These are phyloP conservation scores for Drosophila bifasciata DNA, from an alignment of 1,140 invertebrate species.

Conservation along the genomic window DNA sequence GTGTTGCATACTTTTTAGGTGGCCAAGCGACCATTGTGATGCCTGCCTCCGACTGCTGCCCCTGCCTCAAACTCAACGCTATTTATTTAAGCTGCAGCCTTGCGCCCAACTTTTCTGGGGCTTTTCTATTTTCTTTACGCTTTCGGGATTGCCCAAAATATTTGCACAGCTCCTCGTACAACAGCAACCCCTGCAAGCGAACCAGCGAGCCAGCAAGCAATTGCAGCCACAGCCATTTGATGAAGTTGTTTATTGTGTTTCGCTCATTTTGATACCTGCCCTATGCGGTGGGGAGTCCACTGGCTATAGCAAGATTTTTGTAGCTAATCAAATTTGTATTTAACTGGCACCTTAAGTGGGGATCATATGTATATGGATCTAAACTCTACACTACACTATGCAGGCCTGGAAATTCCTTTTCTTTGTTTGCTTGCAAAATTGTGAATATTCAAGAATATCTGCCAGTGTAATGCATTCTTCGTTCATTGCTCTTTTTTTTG, in stretches of 20 bases:
- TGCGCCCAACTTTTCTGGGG: constrained; percentile 47
- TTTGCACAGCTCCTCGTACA: constrained; percentile 47
- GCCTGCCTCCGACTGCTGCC: constrained; percentile 8
- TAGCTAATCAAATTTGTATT: neutral
- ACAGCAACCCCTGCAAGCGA: constrained; percentile 16
- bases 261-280: constrained; percentile 16
- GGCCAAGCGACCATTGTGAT: constrained; percentile 43
- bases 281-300: neutral
- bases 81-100: constrained; percentile 68
- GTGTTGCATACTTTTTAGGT: constrained; percentile 73
- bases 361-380: no score
- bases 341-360: no score
- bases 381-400: no score
- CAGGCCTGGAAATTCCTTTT: no score
- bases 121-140: constrained; percentile 61
- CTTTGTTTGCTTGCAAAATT: no score
- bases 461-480: neutral
- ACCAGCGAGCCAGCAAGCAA: constrained; percentile 26
- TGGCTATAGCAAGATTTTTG: neutral
- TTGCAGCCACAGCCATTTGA: constrained; percentile 64
- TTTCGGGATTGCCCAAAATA: constrained; percentile 63
- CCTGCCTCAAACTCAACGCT: constrained; percentile 9
- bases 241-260: constrained; percentile 66
- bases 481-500: neutral
- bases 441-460: neutral